These are phyloP conservation scores for Heliconius ethilla DNA, from an alignment of 2,888 invertebrate species.

Conservation along the genomic window DNA sequence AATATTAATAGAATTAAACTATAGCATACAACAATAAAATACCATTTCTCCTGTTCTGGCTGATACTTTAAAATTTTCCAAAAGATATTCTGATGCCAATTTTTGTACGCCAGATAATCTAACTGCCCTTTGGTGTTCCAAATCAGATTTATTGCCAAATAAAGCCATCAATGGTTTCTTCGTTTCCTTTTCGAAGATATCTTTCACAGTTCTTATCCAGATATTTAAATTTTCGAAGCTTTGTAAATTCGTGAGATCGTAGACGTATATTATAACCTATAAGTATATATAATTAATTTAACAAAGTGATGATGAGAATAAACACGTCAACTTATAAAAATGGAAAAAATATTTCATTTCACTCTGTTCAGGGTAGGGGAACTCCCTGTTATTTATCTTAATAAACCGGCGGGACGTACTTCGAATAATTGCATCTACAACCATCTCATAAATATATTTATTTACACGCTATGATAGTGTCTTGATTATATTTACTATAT, in stretches of 20 bases:
- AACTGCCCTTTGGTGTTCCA: constrained; percentile 88
- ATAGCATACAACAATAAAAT: constrained; percentile 43
- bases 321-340: not conserved
- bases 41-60: constrained; percentile 89
- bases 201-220: constrained; percentile 85
- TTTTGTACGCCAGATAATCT: constrained; percentile 84
- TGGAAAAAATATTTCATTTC: not conserved
- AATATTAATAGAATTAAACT: not conserved
- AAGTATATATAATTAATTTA: constrained; percentile 48
- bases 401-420: not conserved
- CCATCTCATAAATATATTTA: not conserved
- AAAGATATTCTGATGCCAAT: constrained; percentile 84
- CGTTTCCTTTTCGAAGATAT: constrained; percentile 66
- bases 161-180: constrained; percentile 82
- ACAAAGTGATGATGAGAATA: not conserved
- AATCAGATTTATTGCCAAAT: constrained; percentile 87
- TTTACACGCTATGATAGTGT: not conserved
- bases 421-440: not conserved
- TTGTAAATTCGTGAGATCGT: constrained; percentile 90
- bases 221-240: constrained; percentile 89
- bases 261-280: constrained; percentile 89
- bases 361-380: not conserved
- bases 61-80: constrained; percentile 84
- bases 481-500: not conserved
- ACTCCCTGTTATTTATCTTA: not conserved